Conservation (phyloP, 2,113 vertebrate genomes). For the Microcebus ravelobensis region DNA sequence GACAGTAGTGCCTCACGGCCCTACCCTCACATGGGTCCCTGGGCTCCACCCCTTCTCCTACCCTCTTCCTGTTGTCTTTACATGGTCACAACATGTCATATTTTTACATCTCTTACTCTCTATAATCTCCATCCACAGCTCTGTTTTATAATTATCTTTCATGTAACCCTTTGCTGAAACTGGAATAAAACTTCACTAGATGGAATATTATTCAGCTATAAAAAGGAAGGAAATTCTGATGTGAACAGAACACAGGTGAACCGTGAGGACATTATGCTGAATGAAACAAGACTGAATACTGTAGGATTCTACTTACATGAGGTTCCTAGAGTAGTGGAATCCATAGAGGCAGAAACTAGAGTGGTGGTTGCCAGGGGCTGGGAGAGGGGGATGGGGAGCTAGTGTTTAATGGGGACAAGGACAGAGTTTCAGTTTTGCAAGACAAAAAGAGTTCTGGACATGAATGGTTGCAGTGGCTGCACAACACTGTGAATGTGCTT, state of each 20-base stretch:
- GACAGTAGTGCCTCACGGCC: fast-evolving
- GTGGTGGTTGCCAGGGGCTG: not conserved
- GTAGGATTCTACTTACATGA: not conserved
- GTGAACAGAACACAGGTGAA: not conserved
- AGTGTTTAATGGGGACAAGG: not conserved
- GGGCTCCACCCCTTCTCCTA: not conserved
- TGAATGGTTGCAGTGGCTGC: not conserved
- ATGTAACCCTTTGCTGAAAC: not conserved
- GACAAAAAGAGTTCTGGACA: not conserved
- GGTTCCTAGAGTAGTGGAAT: not conserved
- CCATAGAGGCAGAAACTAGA: not conserved
- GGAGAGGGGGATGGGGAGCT: no score
- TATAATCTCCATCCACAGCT: not conserved
- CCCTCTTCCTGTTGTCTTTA: no score
- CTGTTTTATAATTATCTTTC: not conserved
- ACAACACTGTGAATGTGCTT: not conserved
- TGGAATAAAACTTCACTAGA: not conserved
- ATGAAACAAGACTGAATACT: not conserved
- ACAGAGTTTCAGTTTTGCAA: not conserved
- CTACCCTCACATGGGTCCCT: not conserved
- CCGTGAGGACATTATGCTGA: not conserved
- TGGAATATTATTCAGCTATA: not conserved
- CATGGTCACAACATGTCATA: not conserved
- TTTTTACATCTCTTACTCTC: not conserved
- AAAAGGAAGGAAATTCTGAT: not conserved